phyloP scores from a whole-genome alignment of 2,797 vertebrate genomes.

The Parauchenoglanis punctatus region DNA sequence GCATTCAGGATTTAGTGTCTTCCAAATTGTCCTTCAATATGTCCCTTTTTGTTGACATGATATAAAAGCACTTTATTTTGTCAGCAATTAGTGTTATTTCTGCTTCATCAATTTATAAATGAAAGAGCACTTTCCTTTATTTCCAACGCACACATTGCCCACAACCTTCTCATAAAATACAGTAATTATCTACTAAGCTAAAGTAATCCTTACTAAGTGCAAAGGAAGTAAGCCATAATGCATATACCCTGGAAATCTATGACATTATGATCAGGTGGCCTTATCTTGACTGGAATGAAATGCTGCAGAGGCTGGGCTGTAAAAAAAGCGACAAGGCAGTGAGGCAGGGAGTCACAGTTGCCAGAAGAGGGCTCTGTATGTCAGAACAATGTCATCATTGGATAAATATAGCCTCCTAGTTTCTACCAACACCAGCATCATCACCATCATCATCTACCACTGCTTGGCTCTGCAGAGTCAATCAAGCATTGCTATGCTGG shows the following conservation, averaged over 20 bases:
- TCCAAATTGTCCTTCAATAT: constrained; percentile 29
- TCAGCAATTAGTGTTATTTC: background rate
- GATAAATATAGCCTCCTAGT: constrained; percentile 55
- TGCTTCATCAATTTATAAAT: background rate
- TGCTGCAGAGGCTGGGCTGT: constrained; percentile 10
- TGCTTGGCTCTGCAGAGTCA: constrained; percentile 51
- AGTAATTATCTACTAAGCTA: constrained; percentile 43
- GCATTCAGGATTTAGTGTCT: constrained; percentile 13
- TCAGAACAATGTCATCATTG: constrained; percentile 64
- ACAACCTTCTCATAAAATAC: constrained; percentile 38
- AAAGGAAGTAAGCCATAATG: constrained; percentile 37
- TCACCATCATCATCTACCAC: constrained; percentile 19
- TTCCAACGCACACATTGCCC: constrained; percentile 17
- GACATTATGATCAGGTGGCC: constrained; percentile 62
- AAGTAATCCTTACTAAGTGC: constrained; percentile 1
- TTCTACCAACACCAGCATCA: constrained; percentile 45
- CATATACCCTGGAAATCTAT: constrained; percentile 53
- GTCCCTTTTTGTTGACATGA: background rate
- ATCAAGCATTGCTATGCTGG: constrained; percentile 71
- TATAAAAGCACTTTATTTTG: constrained; percentile 8
- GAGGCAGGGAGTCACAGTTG: constrained; percentile 61
- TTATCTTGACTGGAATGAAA: constrained; percentile 64
- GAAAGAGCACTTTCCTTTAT: constrained; percentile 33
- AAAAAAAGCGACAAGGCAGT: background rate
- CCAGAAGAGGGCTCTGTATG: constrained; percentile 80